Conservation (phyloP, 1,140 invertebrate species). For the Lucilia sericata region DNA sequence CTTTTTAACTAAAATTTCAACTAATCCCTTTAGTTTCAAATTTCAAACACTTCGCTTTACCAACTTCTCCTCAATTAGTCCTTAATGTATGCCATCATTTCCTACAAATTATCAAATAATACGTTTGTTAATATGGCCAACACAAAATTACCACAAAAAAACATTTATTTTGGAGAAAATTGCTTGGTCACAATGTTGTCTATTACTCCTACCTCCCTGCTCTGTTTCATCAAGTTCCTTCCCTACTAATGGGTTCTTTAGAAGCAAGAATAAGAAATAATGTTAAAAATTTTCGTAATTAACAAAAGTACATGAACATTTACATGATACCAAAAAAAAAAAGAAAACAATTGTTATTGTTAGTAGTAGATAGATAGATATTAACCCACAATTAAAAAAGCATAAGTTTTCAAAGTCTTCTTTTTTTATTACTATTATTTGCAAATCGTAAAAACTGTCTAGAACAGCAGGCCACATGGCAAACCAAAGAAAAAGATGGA, state of each 20-base stretch:
- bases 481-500: not conserved
- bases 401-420: not conserved
- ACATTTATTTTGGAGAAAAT: not conserved
- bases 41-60: no score
- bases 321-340: not conserved
- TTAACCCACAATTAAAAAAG: slow-evolving; percentile 34
- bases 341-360: not conserved
- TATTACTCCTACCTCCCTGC: not conserved
- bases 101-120: not conserved
- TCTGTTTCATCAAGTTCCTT: not conserved
- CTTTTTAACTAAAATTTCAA: no score
- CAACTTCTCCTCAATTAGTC: no score
- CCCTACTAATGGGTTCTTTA: not conserved
- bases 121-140: not conserved
- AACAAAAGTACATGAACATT: not conserved
- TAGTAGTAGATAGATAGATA: not conserved
- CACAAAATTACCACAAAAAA: not conserved
- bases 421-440: not conserved
- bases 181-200: not conserved
- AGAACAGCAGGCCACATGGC: slow-evolving; percentile 22
- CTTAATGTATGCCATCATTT: not conserved
- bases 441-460: slow-evolving; percentile 35
- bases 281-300: not conserved
- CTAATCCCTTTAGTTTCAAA: no score
- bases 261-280: not conserved